phyloP scores from a whole-genome alignment of 2,797 vertebrate species.

The Caiman crocodilus region DNA sequence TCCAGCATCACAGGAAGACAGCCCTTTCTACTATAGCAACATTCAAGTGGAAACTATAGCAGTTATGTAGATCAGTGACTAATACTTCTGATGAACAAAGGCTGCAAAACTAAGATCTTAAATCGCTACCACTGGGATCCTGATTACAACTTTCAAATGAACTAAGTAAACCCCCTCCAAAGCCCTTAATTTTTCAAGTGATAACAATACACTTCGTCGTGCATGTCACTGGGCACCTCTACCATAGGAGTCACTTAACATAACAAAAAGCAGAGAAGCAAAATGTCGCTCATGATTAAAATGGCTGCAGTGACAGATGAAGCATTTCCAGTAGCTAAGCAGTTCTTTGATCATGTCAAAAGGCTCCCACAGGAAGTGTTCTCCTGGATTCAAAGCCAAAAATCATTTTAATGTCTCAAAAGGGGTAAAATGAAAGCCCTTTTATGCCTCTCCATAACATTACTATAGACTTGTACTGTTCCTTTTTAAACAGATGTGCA shows the following conservation, averaged over 20 bases:
- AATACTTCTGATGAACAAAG: background rate
- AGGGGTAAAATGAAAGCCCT: background rate
- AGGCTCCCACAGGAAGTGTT: background rate
- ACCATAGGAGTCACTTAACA: fast-evolving
- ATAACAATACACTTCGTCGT: background rate
- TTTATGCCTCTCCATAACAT: background rate
- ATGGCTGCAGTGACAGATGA: fast-evolving
- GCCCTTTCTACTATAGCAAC: background rate
- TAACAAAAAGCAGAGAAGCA: fast-evolving
- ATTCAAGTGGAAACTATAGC: background rate
- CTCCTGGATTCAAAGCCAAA: fast-evolving
- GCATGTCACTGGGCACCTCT: fast-evolving
- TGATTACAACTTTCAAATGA: background rate
- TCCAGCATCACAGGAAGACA: background rate
- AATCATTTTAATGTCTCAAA: background rate
- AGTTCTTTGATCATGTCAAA: background rate
- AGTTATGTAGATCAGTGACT: background rate
- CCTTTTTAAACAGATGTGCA: background rate
- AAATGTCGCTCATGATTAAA: background rate
- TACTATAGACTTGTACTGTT: background rate
- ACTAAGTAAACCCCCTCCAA: background rate
- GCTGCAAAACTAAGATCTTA: background rate
- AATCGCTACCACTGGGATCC: background rate
- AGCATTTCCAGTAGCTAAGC: background rate
- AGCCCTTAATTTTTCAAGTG: background rate